Percentiles rank a stretch among this genome's conserved stretches.
These are phyloP conservation scores for Macquaria australasica DNA, from an alignment of 2,113 vertebrate species.

Conservation along the genomic window DNA sequence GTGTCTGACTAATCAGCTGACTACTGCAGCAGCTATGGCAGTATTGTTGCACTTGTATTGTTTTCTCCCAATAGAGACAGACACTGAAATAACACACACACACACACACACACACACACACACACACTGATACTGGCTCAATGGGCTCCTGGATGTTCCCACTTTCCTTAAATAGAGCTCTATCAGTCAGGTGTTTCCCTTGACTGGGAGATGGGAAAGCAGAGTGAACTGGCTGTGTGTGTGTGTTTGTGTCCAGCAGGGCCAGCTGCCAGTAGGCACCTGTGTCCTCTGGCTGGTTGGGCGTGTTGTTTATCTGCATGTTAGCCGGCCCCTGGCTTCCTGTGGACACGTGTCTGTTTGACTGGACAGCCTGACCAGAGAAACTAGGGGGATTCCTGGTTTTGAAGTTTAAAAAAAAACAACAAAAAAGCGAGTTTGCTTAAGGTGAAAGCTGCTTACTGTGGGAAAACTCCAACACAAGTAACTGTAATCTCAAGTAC, in stretches of 20 bases:
- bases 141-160: slow-evolving; percentile 53
- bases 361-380: slow-evolving; percentile 21
- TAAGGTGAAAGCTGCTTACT: slow-evolving; percentile 3
- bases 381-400: slow-evolving; percentile 24
- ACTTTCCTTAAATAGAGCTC: slow-evolving; percentile 68
- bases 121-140: slow-evolving; percentile 30
- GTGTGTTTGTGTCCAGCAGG: slow-evolving; percentile 40
- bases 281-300: slow-evolving; percentile 61
- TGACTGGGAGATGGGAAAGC: slow-evolving; percentile 52
- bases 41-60: slow-evolving; percentile 11
- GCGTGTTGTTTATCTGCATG: slow-evolving; percentile 54
- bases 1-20: slow-evolving; percentile 33
- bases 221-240: slow-evolving; percentile 32
- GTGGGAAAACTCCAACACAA: not conserved
- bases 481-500: not conserved
- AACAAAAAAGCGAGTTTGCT: not conserved
- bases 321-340: slow-evolving; percentile 53
- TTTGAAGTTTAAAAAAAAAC: slow-evolving; percentile 8
- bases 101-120: slow-evolving; percentile 28
- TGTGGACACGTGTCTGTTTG: slow-evolving; percentile 62
- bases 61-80: slow-evolving; percentile 18
- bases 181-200: slow-evolving; percentile 79
- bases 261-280: slow-evolving; percentile 64
- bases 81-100: slow-evolving; percentile 19
- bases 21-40: slow-evolving; percentile 16